These are phyloP conservation scores for Euphydryas editha DNA, from an alignment of 2,888 invertebrate species.

Conservation along the genomic window DNA sequence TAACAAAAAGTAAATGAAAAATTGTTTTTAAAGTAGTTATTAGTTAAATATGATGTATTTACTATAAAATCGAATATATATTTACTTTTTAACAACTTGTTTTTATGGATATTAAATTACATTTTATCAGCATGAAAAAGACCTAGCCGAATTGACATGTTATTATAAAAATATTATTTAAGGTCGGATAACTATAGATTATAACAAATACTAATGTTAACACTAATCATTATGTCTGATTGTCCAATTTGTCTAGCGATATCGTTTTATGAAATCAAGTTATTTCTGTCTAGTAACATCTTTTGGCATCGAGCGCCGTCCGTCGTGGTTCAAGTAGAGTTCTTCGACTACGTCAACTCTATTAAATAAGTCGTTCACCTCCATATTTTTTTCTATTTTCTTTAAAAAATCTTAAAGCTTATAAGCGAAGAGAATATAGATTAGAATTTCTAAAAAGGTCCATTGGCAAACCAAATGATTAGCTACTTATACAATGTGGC, in stretches of 20 bases:
- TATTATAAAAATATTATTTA: too few species aligned
- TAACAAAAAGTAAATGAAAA: conserved; percentile 15
- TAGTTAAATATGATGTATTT: background rate
- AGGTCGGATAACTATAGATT: too few species aligned
- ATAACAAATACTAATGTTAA: too few species aligned
- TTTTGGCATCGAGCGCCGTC: conserved; percentile 15
- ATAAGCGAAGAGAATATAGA: conserved; percentile 5
- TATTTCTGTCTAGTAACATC: conserved; percentile 15
- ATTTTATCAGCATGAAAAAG: too few species aligned
- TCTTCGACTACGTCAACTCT: conserved; percentile 30
- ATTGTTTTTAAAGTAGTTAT: conserved; percentile 2
- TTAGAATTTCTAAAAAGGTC: conserved; percentile 21
- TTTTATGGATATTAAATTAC: too few species aligned
- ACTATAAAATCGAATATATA: background rate
- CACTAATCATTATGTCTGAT: background rate
- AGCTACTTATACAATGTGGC: conserved; percentile 14
- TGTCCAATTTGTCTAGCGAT: background rate
- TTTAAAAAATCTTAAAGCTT: conserved; percentile 20
- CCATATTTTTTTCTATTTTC: conserved; percentile 23
- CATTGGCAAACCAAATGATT: conserved; percentile 22
- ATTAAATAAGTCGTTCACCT: conserved; percentile 42
- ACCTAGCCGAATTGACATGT: too few species aligned
- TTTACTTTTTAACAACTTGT: too few species aligned
- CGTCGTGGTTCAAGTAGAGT: conserved; percentile 22
- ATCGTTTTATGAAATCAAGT: conserved; percentile 1